phyloP scores from a whole-genome alignment of 2,888 invertebrate genomes.

The Platycnemis pennipes region DNA sequence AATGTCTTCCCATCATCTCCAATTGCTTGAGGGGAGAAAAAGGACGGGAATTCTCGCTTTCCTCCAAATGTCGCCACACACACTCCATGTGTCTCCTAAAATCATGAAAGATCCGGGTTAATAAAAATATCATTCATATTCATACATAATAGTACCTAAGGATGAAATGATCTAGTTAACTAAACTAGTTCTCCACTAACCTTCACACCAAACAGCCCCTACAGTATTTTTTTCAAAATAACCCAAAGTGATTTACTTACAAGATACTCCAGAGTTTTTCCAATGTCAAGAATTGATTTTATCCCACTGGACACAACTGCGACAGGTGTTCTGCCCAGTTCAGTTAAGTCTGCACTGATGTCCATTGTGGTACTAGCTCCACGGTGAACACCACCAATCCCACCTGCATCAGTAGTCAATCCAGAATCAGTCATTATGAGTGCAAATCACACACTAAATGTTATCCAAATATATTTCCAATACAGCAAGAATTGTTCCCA shows the following conservation, averaged over 20 bases:
- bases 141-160: neutral
- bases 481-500: constrained; percentile 69
- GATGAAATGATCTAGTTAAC: neutral
- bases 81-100: constrained; percentile 96
- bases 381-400: constrained; percentile 96
- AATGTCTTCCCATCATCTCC: constrained; percentile 76
- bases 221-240: constrained; percentile 49
- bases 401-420: constrained; percentile 77
- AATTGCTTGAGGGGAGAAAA: constrained; percentile 91
- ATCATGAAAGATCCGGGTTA: constrained; percentile 68
- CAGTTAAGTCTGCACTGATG: constrained; percentile 95
- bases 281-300: constrained; percentile 98
- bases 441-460: constrained; percentile 71
- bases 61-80: constrained; percentile 90
- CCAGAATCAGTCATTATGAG: no score
- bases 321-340: constrained; percentile 92
- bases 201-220: no score
- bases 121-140: constrained; percentile 40
- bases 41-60: constrained; percentile 91
- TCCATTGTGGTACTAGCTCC: constrained; percentile 93
- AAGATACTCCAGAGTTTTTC: constrained; percentile 95
- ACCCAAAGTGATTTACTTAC: constrained; percentile 79
- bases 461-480: constrained; percentile 63
- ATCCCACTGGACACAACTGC: constrained; percentile 97
- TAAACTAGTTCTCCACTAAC: no score